A percentile compares a stretch with the other conserved stretches of the same genome.
Evolutionary conservation across 2,888 invertebrate species (phyloP).

Genomic region (Allolobophora icterica): DNA sequence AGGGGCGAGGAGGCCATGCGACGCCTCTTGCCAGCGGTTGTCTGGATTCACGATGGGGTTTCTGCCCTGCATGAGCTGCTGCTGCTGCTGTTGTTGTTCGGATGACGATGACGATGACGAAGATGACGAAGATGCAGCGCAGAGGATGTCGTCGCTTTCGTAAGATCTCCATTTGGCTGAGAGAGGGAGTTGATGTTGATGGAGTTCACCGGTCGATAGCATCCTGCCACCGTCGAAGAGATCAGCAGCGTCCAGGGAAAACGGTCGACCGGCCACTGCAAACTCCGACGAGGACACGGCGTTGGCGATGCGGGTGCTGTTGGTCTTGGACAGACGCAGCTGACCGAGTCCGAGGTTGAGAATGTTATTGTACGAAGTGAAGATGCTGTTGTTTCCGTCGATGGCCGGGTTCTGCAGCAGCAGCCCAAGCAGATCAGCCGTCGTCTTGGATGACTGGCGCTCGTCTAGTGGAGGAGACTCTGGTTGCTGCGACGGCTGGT

Average conservation of each 20-base stretch:
- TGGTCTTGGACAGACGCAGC: background rate
- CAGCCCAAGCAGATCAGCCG: background rate
- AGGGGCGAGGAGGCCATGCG: background rate
- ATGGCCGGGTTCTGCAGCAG: background rate
- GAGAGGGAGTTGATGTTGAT: background rate
- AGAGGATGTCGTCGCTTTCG: conserved; percentile 21
- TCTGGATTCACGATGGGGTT: background rate
- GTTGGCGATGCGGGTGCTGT: background rate
- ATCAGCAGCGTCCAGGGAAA: background rate
- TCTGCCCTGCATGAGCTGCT: background rate
- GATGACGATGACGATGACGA: conserved; percentile 9
- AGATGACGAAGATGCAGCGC: background rate
- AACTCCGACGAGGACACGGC: background rate
- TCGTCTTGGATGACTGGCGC: background rate
- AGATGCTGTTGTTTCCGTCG: background rate
- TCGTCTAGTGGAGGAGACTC: background rate
- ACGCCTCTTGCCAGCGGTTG: background rate
- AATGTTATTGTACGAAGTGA: conserved; percentile 27
- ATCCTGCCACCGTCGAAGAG: background rate
- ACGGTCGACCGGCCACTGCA: background rate
- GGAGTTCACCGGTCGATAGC: background rate
- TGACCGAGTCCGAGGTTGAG: conserved; percentile 22
- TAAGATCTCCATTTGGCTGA: conserved; percentile 23
- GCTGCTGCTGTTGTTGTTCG: background rate
- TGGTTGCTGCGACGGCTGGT: background rate